Evolutionary conservation across 2,797 vertebrate genomes (phyloP), one percentile per base, ranked within the genome.

Genomic region (Dermochelys coriacea): DNA sequence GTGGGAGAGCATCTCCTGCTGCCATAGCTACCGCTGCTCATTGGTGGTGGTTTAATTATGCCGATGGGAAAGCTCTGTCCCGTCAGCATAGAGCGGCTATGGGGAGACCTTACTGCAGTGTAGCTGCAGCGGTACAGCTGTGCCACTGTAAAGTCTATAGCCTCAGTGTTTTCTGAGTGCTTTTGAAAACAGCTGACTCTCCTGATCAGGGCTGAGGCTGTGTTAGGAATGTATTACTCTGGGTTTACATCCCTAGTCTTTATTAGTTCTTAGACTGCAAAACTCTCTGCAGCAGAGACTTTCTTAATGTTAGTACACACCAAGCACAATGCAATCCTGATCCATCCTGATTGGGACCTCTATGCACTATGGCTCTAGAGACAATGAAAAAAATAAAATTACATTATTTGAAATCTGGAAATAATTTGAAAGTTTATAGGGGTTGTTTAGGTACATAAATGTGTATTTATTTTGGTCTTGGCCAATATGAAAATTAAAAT

Each of bases 391-490:
- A 80, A 75, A 74, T 84, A 87, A 75, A 94, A 91, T n/a, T 80
- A 25, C 75, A 91, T 1, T 49, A 75, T 94, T 83, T 89, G n/a
- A 71, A 81, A 84, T 85, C 83, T 86, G 88, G 57, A 82, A 95
- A 90, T 50, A 55, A 37, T 81, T 80, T 54, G 34, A 54, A 27
- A 61, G 50, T 78, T 47, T 75, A 37, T 16, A 1, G 37, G 34
- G 84, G 4, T 6, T 19, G n/a, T 10, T 84, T 87, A 79, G 3
- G 68, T 83, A 93, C 51, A 85, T 14, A 87, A 68, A 77, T 75
- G 37, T 49, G 79, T 45, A 61, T 84, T 88, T 34, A 31, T 68
- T 61, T 34, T 31, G 74, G 52, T 94, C 80, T 29, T 49, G 47
- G 25, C 25, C 23, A 57, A 64, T 19, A 31, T 11, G 57, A 0